Percentiles rank a stretch among this genome's conserved stretches.
Conservation (phyloP, 2,113 vertebrate genomes). For the Aviceda subcristata region DNA sequence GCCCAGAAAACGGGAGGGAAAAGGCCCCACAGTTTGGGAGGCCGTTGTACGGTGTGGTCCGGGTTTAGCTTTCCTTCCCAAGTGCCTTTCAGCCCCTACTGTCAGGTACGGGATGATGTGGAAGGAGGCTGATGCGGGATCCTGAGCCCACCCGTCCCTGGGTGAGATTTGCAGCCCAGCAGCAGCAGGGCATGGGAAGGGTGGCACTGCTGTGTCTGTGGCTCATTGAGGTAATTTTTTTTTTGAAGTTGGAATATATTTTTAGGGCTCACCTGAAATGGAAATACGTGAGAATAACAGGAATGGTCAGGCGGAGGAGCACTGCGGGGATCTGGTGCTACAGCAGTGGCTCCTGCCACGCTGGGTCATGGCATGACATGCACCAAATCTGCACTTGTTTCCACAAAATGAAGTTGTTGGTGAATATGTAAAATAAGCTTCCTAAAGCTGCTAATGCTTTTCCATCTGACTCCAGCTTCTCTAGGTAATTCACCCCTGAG, state of each 20-base stretch:
- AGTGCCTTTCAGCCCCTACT: background rate
- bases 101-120: background rate
- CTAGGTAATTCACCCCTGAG: slow-evolving; percentile 61
- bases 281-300: background rate
- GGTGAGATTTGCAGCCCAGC: background rate
- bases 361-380: background rate
- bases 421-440: slow-evolving; percentile 17
- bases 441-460: background rate
- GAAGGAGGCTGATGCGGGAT: background rate
- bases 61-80: background rate
- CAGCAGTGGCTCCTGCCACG: rapidly evolving
- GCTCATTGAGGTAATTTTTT: background rate
- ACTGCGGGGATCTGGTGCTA: background rate
- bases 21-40: background rate
- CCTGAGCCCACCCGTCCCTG: background rate
- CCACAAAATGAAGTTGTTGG: background rate
- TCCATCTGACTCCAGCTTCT: slow-evolving; percentile 26
- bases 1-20: background rate
- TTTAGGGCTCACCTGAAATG: background rate
- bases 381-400: background rate
- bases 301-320: background rate
- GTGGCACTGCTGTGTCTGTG: rapidly evolving
- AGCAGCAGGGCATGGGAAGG: background rate
- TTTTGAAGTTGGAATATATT: background rate
- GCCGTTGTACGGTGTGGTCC: too few species aligned